phyloP scores from a whole-genome alignment of 2,113 vertebrate species.

The Parotia lawesii region DNA sequence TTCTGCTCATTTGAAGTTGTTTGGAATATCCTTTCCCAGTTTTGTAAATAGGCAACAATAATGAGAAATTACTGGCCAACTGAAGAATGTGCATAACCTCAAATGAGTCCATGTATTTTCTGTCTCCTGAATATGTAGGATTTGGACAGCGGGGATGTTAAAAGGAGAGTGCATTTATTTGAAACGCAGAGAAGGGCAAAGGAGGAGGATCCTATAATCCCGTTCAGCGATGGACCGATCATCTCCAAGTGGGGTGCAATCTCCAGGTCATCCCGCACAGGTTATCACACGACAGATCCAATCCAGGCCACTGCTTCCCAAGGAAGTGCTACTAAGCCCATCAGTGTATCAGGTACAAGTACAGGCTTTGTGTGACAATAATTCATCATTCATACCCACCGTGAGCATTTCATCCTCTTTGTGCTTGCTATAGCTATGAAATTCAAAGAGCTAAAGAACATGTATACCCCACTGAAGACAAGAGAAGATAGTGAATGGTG shows the following conservation, averaged over 20 bases:
- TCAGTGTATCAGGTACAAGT: constrained; percentile 88
- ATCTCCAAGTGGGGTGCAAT: constrained; percentile 98
- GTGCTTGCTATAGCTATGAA: neutral
- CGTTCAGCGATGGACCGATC: constrained; percentile 92
- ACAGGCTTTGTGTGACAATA: neutral
- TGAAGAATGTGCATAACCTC: neutral
- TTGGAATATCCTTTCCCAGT: neutral
- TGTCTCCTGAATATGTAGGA: constrained; percentile 67
- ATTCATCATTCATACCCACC: neutral
- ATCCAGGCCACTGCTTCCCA: constrained; percentile 94
- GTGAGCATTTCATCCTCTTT: neutral
- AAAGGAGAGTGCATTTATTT: constrained; percentile 84
- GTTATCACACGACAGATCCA: constrained; percentile 91
- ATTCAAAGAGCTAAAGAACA: neutral
- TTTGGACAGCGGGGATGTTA: constrained; percentile 79
- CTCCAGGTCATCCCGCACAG: constrained; percentile 90
- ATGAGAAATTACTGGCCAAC: neutral
- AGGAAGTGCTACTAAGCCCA: constrained; percentile 86
- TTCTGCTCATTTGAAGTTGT: neutral
- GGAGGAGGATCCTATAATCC: constrained; percentile 97
- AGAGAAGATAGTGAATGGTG: neutral
- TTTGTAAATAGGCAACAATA: neutral
- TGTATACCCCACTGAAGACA: neutral
- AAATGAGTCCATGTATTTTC: neutral
- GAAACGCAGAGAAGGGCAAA: constrained; percentile 87